Percentiles rank a stretch among this genome's conserved stretches.
Evolutionary conservation across 35 echinoderm and acorn worm genomes (phyloP).

Genomic region (Strongylocentrotus purpuratus): DNA sequence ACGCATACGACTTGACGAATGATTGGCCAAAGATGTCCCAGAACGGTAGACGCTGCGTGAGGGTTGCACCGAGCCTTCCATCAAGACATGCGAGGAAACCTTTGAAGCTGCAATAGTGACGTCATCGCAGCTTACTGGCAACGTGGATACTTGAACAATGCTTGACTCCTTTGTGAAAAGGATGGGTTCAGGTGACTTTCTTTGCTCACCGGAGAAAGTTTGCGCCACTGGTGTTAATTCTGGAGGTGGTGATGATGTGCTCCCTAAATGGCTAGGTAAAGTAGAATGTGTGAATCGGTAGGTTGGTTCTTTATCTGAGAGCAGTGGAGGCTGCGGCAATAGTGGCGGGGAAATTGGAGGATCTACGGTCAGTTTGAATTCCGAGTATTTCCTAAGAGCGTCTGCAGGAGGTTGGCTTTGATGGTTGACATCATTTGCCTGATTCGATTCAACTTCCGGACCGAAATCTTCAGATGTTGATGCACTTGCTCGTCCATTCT

Average conservation of each 20-base stretch:
- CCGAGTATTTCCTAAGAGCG: not conserved
- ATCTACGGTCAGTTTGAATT: not conserved
- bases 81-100: not conserved
- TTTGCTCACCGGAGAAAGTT: not conserved
- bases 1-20: not conserved
- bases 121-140: conserved; percentile 22
- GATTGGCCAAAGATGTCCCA: not conserved
- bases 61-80: not conserved
- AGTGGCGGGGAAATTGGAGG: conserved; percentile 11
- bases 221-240: not conserved
- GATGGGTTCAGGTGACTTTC: not conserved
- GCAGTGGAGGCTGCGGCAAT: not conserved
- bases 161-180: not conserved
- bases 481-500: not conserved
- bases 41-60: conserved; percentile 16
- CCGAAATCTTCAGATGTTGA: not conserved
- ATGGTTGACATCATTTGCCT: not conserved
- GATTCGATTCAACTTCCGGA: not conserved
- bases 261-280: conserved; percentile 55
- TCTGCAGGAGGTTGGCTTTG: not conserved
- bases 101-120: not conserved
- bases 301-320: not conserved
- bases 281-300: conserved; percentile 87
- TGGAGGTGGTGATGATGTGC: not conserved
- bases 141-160: not conserved